These are phyloP conservation scores for Lacanobia oleracea DNA, from an alignment of 2,888 invertebrate genomes.

Conservation along the genomic window DNA sequence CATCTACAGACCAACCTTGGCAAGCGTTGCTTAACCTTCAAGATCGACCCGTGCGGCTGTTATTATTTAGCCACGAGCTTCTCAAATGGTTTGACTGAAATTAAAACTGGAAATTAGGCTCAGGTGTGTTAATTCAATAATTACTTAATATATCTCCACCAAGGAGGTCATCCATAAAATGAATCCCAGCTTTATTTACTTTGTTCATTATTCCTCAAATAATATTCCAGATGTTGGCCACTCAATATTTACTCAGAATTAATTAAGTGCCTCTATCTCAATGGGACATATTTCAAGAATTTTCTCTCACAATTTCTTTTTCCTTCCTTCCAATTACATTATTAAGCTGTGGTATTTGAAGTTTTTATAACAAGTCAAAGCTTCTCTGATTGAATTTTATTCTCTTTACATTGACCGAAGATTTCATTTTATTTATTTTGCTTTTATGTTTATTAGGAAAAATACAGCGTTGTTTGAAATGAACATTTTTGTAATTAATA, in stretches of 20 bases:
- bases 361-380: slow-evolving; percentile 59
- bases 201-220: slow-evolving; percentile 18
- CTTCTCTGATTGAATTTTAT: slow-evolving; percentile 52
- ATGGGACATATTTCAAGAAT: slow-evolving; percentile 38
- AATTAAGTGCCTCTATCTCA: slow-evolving; percentile 39
- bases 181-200: neutral
- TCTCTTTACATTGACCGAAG: slow-evolving; percentile 19
- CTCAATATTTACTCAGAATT: slow-evolving; percentile 39
- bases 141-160: neutral
- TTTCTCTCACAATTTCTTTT: slow-evolving; percentile 39
- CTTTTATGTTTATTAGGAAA: neutral
- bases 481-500: neutral
- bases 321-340: slow-evolving; percentile 52
- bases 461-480: neutral
- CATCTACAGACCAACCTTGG: no score
- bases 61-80: no score
- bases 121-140: neutral
- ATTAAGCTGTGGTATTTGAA: slow-evolving; percentile 61
- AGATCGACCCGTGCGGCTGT: no score
- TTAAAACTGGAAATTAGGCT: no score
- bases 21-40: no score
- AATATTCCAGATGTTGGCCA: slow-evolving; percentile 13
- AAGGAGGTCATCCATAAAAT: neutral
- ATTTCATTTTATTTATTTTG: slow-evolving; percentile 27
- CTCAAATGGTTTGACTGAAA: no score